Evolutionary conservation across 2,113 vertebrate species (phyloP).

Genomic region (Brienomyrus longianalis): DNA sequence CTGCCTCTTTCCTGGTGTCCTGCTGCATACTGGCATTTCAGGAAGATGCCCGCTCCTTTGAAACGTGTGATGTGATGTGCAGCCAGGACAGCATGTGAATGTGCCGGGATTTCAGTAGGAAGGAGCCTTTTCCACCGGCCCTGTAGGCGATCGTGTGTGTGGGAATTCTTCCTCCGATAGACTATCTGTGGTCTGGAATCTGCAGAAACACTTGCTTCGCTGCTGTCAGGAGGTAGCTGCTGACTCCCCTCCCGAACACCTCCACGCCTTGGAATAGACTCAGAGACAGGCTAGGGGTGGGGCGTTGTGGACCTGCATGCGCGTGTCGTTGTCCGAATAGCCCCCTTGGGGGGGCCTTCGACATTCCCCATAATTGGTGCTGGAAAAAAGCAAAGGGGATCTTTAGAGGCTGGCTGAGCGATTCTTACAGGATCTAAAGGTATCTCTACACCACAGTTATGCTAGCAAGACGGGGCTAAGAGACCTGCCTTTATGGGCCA

Average conservation of each 20-base stretch:
- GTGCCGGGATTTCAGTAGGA: background rate
- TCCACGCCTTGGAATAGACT: background rate
- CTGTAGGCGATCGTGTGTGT: background rate
- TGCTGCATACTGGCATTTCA: background rate
- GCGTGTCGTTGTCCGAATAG: background rate
- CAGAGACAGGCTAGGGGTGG: background rate
- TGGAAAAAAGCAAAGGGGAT: background rate
- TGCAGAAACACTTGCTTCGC: background rate
- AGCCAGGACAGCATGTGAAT: background rate
- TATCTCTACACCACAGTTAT: background rate
- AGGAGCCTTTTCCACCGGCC: background rate
- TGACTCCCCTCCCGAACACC: background rate
- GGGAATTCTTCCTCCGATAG: background rate
- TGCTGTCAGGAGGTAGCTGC: background rate
- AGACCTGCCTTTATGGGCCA: background rate
- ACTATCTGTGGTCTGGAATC: background rate
- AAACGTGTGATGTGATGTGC: background rate
- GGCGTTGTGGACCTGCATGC: background rate
- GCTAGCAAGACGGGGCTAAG: background rate
- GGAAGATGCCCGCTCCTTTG: background rate
- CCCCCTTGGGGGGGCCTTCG: background rate
- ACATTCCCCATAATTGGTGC: background rate
- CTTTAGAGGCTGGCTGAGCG: background rate
- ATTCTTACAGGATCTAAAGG: background rate
- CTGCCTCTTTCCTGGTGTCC: background rate